Base-by-base conservation (phyloP, 2,113 vertebrate genomes). In the Ariopsis seemanni region DNA sequence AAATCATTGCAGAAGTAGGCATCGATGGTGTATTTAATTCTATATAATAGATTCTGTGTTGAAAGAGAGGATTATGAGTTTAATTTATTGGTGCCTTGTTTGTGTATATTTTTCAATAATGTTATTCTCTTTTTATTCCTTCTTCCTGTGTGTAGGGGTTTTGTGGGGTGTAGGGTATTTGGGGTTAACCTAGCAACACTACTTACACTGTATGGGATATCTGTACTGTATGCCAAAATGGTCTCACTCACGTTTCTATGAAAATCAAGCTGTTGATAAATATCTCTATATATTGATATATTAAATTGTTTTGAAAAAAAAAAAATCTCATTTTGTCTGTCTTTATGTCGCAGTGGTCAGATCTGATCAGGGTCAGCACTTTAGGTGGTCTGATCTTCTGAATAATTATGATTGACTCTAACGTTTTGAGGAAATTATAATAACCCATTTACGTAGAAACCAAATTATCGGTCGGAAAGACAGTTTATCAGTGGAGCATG, bases 61-160 rank as follows among this genome's bases (percentile, higher is more conserved):
- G 85, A 86, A 92, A 92, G 90, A 90, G 81, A 91, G 81, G 86
- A 89, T 91, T 87, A 90, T 93, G 74, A 82, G 93, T 95, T 95
- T 95, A 94, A 96, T 95, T 96, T 96, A 95, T 96, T 95, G 94
- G 95, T 96, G 94, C 95, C 95, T 96, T 96, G 94, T 95, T 95
- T 94, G 94, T 95, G 93, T 95, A 92, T 90, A 93, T 93, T 95
- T 94, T 91, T 93, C 89, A 78, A 74, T 77, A 63, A 52, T 82
- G 74, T 67, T 84, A 22, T 27, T 90, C 69, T 80, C 67, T 94
- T 92, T 89, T 88, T 94, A n/a, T 84, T 86, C 75, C 71, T 58
- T 57, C 77, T 89, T 89, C 90, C 93, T 92, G 93, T 57, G 91
- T 94, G 93, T 84, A 57, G 42, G 89, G 85, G 78, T 55, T 50